Evolutionary conservation across 2,888 invertebrate genomes (phyloP).

Genomic region (Germaria angustata): DNA sequence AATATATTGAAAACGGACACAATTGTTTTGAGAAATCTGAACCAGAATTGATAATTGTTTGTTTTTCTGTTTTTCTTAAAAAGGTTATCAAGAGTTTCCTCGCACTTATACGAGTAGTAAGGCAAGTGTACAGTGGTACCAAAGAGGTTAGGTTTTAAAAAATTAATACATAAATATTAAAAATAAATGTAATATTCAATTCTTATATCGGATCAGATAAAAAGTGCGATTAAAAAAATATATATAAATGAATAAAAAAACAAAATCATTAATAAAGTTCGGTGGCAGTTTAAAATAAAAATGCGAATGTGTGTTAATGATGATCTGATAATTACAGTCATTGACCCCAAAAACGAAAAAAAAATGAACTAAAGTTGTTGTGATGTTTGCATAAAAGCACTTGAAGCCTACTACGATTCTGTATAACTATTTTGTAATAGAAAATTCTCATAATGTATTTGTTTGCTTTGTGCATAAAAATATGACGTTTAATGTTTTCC

Average conservation of each 20-base stretch:
- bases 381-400: too few relatives aligned
- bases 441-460: too few relatives aligned
- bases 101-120: background rate
- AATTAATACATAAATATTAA: background rate
- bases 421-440: too few relatives aligned
- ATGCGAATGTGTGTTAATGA: too few relatives aligned
- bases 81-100: constrained; percentile 50
- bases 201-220: background rate
- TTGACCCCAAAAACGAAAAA: too few relatives aligned
- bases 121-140: background rate
- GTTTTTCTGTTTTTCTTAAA: background rate
- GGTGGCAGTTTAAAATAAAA: background rate
- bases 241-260: background rate
- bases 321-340: too few relatives aligned
- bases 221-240: background rate
- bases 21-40: constrained; percentile 22
- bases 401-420: too few relatives aligned
- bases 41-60: constrained; percentile 61
- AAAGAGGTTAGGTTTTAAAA: background rate
- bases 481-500: too few relatives aligned
- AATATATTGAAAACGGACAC: background rate
- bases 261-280: background rate
- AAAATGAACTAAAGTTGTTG: too few relatives aligned
- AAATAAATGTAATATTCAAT: too few relatives aligned
- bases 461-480: too few relatives aligned